Base-by-base conservation (phyloP, 2,113 vertebrate genomes). In the Halichoerus grypus region DNA sequence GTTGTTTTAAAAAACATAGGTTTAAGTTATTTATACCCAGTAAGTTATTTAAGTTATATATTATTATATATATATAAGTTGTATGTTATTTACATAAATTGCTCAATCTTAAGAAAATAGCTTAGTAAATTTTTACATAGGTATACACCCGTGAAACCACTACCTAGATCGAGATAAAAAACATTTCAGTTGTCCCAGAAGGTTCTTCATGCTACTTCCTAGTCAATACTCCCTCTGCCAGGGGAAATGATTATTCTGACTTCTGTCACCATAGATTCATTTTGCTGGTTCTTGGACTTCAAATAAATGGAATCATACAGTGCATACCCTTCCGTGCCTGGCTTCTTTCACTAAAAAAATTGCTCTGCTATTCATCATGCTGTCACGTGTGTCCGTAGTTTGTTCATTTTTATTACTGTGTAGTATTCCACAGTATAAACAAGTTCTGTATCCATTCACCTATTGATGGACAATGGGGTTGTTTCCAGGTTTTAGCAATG, bases 271-370 rank as follows among this genome's bases (percentile, higher is more conserved):
- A 12, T 33, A 39, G 46, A 76, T 49, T 59, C 10, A 12, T 77
- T 82, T 96, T 63, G 4, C 51, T 77, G 15, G 51, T 81, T 92
- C 79, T 59, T 92, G 63, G 76, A 94, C 71, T 97, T 88, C 53
- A 61, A n/a, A 69, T 24, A 59, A 72, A 28, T 19, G 14, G 49
- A 59, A n/a, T 92, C 79, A 19, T 46, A 46, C 1, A 28, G 89
- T 24, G 36, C n/a, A 57, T n/a, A n/a, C 21, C 21, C 28, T 92
- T 57, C 61, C 53, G 11, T 65, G 21, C 67, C 69, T 82, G 69
- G 31, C 28, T 67, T 69, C 46, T 67, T 84, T 86, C 28, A 86
- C 39, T 74, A 14, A 86, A 55, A 26, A 86, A 69, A 67, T 39
- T 55, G 22, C 39, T 63, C 5, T 85, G 71, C 72, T 28, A 80